Evolutionary conservation across 37 sponge, comb jelly and placozoan species (phyloP).

Genomic region (Ianthella basta): DNA sequence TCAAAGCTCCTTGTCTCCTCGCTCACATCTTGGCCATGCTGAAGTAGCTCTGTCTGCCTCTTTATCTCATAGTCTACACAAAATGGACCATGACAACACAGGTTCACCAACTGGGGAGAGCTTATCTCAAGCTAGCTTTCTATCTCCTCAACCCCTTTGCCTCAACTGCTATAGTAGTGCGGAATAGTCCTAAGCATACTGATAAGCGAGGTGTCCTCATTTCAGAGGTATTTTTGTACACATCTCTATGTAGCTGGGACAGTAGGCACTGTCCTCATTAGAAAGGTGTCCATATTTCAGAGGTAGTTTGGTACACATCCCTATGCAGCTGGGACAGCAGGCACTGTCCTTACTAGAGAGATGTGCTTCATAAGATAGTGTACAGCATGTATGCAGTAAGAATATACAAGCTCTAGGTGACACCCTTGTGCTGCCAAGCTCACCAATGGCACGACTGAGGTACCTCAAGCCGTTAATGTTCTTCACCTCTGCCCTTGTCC

Average conservation of each 20-base stretch:
- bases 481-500: constrained; percentile 64
- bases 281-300: too few relatives aligned
- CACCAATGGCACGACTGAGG: constrained; percentile 61
- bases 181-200: too few relatives aligned
- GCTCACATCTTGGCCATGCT: constrained; percentile 40
- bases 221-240: too few relatives aligned
- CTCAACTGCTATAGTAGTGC: not conserved
- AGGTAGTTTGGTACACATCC: too few relatives aligned
- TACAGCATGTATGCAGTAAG: too few relatives aligned
- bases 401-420: too few relatives aligned
- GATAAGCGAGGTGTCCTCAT: too few relatives aligned
- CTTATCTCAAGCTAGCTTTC: not conserved
- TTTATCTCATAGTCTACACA: constrained; percentile 60
- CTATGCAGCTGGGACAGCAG: too few relatives aligned
- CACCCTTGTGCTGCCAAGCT: not conserved
- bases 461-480: constrained; percentile 49
- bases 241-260: too few relatives aligned
- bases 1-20: constrained; percentile 73
- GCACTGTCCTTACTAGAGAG: too few relatives aligned
- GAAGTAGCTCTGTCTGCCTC: constrained; percentile 50
- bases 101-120: not conserved
- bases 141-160: not conserved
- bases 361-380: too few relatives aligned
- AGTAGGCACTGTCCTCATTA: too few relatives aligned
- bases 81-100: not conserved